Conservation (phyloP, 1,140 invertebrate species). For the Halictus rubicundus region DNA sequence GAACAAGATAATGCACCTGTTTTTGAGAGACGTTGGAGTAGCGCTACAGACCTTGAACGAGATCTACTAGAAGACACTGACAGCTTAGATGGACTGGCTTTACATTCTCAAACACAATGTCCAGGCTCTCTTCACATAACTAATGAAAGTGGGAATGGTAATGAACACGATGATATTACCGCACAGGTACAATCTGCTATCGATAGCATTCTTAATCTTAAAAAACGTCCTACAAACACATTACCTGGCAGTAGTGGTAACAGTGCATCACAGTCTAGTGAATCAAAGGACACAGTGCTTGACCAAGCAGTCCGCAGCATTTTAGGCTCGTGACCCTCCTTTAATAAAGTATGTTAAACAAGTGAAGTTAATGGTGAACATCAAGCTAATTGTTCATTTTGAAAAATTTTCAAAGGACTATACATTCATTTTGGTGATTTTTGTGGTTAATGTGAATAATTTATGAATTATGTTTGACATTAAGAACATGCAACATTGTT, state of each 20-base stretch:
- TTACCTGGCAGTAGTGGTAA: conserved; percentile 44
- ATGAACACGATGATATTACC: conserved; percentile 84
- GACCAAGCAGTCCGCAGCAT: conserved; percentile 83
- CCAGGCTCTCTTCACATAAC: conserved; percentile 53
- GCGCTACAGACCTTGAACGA: conserved; percentile 75
- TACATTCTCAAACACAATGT: conserved; percentile 73
- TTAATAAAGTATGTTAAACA: conserved; percentile 78
- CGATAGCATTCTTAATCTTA: conserved; percentile 88
- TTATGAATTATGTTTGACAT: conserved; percentile 49
- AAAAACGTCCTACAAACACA: conserved; percentile 78
- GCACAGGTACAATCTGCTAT: conserved; percentile 90
- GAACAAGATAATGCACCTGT: conserved; percentile 56
- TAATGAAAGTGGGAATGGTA: conserved; percentile 67
- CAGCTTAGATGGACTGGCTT: conserved; percentile 74
- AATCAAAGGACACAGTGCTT: conserved; percentile 78
- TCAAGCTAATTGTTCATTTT: conserved; percentile 47
- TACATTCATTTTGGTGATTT: conserved; percentile 53
- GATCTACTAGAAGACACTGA: conserved; percentile 76
- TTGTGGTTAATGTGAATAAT: conserved; percentile 43
- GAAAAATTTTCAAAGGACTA: conserved; percentile 41
- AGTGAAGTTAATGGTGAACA: conserved; percentile 64
- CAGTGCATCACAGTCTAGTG: conserved; percentile 59
- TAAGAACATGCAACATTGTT: conserved; percentile 29
- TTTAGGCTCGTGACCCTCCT: conserved; percentile 81
- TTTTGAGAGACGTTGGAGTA: conserved; percentile 66